These are phyloP conservation scores for Malachius bipustulatus DNA, from an alignment of 2,888 invertebrate species.

Conservation along the genomic window DNA sequence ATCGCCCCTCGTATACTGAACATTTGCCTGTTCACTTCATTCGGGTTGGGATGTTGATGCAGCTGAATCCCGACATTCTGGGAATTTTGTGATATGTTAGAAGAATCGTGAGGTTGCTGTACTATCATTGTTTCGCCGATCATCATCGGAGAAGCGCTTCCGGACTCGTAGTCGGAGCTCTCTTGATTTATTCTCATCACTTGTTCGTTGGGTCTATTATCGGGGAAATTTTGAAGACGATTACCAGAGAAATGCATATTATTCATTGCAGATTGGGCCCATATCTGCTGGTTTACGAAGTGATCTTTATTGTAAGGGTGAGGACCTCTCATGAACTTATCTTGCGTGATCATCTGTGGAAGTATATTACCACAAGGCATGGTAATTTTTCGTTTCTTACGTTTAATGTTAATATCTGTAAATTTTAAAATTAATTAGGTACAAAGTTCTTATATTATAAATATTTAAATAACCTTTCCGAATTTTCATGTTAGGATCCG, in stretches of 20 bases:
- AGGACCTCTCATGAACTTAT: too few species aligned
- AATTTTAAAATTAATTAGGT: conserved; percentile 4
- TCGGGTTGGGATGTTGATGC: conserved; percentile 29
- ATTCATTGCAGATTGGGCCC: conserved; percentile 25
- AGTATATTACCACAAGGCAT: conserved; percentile 44
- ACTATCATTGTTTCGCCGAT: conserved; percentile 21
- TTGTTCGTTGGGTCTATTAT: conserved; percentile 31
- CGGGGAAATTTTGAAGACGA: conserved; percentile 23
- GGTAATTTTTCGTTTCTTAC: conserved; percentile 50
- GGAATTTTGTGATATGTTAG: conserved; percentile 22
- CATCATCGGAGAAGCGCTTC: conserved; percentile 26
- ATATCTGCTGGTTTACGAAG: conserved; percentile 31
- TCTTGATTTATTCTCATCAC: conserved; percentile 28
- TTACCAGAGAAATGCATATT: conserved; percentile 22
- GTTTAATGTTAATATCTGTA: conserved; percentile 46
- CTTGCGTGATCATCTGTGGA: conserved; percentile 54
- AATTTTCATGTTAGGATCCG: conserved; percentile 31
- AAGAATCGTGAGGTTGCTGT: conserved; percentile 11
- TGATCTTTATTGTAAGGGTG: conserved; percentile 32
- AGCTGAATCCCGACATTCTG: conserved; percentile 11
- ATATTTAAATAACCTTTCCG: conserved; percentile 31
- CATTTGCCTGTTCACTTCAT: conserved; percentile 48
- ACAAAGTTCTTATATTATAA: background rate
- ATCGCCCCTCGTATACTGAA: conserved; percentile 40
- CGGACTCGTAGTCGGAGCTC: conserved; percentile 27